Evolutionary conservation across 2,113 vertebrate species (phyloP).

Genomic region (Clarias batrachus): DNA sequence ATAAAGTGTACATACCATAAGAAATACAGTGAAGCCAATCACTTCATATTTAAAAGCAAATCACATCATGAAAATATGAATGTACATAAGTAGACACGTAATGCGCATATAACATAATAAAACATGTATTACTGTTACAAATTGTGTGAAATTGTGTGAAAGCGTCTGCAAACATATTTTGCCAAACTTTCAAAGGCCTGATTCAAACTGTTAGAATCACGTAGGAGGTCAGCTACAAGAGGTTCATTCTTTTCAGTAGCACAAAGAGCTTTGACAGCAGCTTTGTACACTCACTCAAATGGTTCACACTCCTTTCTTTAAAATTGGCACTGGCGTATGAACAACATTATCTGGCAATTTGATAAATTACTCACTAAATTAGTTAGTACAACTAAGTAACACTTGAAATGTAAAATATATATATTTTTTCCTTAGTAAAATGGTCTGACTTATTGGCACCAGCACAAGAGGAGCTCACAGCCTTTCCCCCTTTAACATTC

Average conservation of each 20-base stretch:
- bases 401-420: background rate
- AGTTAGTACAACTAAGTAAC: background rate
- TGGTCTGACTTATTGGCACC: background rate
- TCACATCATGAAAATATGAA: background rate
- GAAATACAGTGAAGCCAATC: background rate
- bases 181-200: background rate
- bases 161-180: background rate
- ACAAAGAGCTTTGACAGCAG: background rate
- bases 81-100: background rate
- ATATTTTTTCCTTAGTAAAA: background rate
- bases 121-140: background rate
- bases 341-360: background rate
- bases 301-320: background rate
- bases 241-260: constrained; percentile 13
- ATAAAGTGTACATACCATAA: no score
- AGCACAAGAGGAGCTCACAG: background rate
- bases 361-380: background rate
- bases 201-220: background rate
- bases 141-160: background rate
- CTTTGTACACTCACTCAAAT: background rate
- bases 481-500: background rate
- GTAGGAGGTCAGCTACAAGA: background rate
- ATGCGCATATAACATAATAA: background rate
- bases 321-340: background rate
- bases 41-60: background rate